These are phyloP conservation scores for Phaethornis superciliosus DNA, from an alignment of 2,113 vertebrate species.

Conservation along the genomic window DNA sequence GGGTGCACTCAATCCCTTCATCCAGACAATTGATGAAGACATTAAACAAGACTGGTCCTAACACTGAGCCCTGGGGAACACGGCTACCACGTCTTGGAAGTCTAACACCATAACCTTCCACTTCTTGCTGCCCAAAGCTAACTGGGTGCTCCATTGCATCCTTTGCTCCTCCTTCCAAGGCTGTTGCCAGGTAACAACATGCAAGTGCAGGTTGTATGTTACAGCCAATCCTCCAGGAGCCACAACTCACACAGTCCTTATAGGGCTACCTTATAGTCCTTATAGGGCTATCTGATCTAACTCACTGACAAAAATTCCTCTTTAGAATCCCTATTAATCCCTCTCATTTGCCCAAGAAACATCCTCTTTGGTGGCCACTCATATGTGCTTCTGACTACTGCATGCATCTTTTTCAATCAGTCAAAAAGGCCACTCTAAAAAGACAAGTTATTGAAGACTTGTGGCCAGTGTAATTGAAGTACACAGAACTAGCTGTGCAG, in stretches of 20 bases:
- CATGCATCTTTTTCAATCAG: fast-evolving
- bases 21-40: too few relatives aligned
- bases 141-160: fast-evolving
- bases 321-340: neutral
- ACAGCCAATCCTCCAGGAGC: neutral
- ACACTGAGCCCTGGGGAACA: too few relatives aligned
- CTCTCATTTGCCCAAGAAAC: neutral
- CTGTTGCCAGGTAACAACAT: neutral
- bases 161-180: neutral
- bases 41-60: too few relatives aligned
- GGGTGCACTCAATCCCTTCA: too few relatives aligned
- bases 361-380: neutral
- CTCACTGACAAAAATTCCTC: neutral
- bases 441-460: neutral
- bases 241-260: neutral
- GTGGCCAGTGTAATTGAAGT: neutral
- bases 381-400: neutral
- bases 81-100: too few relatives aligned
- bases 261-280: neutral
- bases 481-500: neutral
- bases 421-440: neutral
- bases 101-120: too few relatives aligned
- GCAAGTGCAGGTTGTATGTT: neutral
- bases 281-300: neutral
- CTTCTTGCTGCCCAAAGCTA: neutral